A percentile compares a stretch with the other conserved stretches of the same genome.
Evolutionary conservation across 2,888 invertebrate species (phyloP).

Genomic region (Cephus rjabovi): DNA sequence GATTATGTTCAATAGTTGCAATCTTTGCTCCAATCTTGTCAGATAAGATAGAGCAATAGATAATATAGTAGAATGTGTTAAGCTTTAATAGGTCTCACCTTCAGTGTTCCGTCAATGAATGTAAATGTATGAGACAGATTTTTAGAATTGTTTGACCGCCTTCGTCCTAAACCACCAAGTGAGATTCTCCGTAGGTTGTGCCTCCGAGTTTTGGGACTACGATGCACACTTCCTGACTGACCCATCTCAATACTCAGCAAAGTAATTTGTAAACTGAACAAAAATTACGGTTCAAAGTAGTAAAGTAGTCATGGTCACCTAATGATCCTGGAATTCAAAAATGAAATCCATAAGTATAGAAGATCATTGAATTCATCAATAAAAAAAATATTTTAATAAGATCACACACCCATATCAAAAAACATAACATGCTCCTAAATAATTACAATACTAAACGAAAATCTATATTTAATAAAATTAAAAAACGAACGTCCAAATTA

Average conservation of each 20-base stretch:
- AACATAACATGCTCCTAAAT: not conserved
- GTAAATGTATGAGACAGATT: slow-evolving; percentile 38
- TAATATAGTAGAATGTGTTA: not conserved
- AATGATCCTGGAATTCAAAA: not conserved
- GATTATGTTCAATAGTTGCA: not conserved
- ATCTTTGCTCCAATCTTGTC: not conserved
- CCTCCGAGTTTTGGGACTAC: slow-evolving; percentile 27
- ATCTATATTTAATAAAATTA: not conserved
- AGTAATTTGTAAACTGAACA: not conserved
- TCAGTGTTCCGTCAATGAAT: slow-evolving; percentile 36
- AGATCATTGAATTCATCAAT: not conserved
- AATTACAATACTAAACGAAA: not conserved
- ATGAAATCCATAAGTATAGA: not conserved
- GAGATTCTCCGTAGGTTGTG: slow-evolving; percentile 30
- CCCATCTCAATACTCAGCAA: slow-evolving; percentile 28
- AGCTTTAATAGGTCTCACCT: slow-evolving; percentile 25
- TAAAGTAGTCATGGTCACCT: not conserved
- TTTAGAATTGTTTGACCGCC: slow-evolving; percentile 30
- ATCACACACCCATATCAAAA: not conserved
- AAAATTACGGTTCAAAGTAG: not conserved
- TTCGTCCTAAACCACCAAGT: slow-evolving; percentile 29
- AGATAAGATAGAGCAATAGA: not conserved
- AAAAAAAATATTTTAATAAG: not conserved
- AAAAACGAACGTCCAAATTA: not conserved
- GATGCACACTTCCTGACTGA: slow-evolving; percentile 36